phyloP scores from a whole-genome alignment of 2,113 vertebrate species.

The Alethe diademata region DNA sequence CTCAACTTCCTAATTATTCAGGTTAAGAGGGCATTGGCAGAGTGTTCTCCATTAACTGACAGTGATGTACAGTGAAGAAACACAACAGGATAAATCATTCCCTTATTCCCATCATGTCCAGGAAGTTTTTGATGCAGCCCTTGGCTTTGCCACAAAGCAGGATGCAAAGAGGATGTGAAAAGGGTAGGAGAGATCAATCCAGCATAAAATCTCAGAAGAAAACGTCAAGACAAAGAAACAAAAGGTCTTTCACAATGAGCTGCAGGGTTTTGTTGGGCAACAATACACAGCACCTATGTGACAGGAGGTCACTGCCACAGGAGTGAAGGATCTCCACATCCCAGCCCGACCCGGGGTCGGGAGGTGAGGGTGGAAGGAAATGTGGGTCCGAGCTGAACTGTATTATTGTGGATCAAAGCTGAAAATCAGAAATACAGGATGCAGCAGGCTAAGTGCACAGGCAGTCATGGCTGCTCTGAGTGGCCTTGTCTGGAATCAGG shows the following conservation, averaged over 20 bases:
- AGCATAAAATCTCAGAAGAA: not conserved
- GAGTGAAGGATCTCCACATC: not conserved
- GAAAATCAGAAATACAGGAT: not conserved
- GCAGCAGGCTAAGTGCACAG: not conserved
- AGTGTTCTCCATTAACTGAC: slow-evolving; percentile 8
- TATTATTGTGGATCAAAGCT: not conserved
- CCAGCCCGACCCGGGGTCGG: accelerated
- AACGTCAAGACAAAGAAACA: slow-evolving; percentile 20
- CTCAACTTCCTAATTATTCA: slow-evolving; percentile 49
- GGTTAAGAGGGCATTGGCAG: slow-evolving; percentile 35
- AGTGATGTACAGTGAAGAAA: slow-evolving; percentile 33
- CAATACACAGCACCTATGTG: not conserved
- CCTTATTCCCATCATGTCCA: slow-evolving; percentile 11
- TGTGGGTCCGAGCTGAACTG: not conserved
- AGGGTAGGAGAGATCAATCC: not conserved
- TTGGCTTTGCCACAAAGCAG: not conserved
- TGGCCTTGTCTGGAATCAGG: not conserved
- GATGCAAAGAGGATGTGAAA: slow-evolving; percentile 20
- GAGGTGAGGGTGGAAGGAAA: slow-evolving; percentile 11
- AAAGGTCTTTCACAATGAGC: not conserved
- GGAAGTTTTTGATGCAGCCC: slow-evolving; percentile 55
- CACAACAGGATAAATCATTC: slow-evolving; percentile 12
- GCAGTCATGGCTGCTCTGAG: accelerated
- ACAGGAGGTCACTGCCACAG: not conserved
- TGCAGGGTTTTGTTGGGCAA: not conserved